phyloP scores from a whole-genome alignment of 2,888 invertebrate species.

The Vannuccia rotundouncinata region DNA sequence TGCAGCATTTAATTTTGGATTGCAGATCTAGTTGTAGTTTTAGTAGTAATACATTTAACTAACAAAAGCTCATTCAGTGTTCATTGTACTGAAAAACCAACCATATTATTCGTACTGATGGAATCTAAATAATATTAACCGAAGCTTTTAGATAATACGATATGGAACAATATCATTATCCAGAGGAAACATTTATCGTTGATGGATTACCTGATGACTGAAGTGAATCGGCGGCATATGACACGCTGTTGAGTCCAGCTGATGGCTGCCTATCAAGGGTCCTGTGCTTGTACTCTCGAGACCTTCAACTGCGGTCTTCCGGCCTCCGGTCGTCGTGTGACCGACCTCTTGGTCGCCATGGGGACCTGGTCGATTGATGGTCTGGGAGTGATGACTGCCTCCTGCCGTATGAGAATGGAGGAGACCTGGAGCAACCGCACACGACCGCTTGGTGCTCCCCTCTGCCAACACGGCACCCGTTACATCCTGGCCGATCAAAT shows the following conservation, averaged over 20 bases:
- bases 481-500: not conserved
- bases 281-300: not conserved
- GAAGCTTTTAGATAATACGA: too few species aligned
- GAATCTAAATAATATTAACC: too few species aligned
- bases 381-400: not conserved
- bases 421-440: not conserved
- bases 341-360: not conserved
- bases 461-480: not conserved
- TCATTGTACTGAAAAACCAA: too few species aligned
- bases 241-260: not conserved
- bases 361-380: not conserved
- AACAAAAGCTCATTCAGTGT: too few species aligned
- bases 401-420: not conserved
- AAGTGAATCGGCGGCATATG: not conserved
- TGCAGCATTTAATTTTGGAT: too few species aligned
- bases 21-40: too few species aligned
- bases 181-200: too few species aligned
- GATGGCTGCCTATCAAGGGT: too few species aligned
- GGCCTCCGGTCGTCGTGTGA: not conserved
- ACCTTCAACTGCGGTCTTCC: not conserved
- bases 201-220: not conserved
- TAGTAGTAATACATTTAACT: too few species aligned
- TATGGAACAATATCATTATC: too few species aligned
- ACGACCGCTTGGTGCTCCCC: not conserved
- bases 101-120: too few species aligned